Conservation (phyloP, 2,113 vertebrate species). For the Bombycilla garrulus region DNA sequence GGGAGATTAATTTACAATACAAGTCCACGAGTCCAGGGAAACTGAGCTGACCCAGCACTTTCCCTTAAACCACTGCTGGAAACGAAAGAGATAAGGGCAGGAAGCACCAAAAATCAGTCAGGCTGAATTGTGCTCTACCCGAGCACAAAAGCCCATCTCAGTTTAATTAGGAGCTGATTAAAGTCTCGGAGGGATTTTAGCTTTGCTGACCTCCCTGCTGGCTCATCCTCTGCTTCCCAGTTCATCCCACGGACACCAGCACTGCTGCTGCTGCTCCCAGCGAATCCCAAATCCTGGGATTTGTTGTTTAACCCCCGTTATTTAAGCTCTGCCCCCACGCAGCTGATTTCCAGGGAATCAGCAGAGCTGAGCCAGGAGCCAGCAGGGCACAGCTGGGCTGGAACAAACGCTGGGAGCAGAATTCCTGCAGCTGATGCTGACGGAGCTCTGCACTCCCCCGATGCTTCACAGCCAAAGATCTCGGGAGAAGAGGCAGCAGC, state of each 20-base stretch:
- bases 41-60: not conserved
- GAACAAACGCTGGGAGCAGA: accelerated
- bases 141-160: not conserved
- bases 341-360: not conserved
- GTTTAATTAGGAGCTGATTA: constrained; percentile 21
- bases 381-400: not conserved
- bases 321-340: not conserved
- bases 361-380: not conserved
- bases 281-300: not conserved
- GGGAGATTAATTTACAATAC: not conserved
- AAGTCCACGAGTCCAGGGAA: not conserved
- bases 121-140: not conserved
- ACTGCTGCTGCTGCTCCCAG: not conserved
- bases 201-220: not conserved
- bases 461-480: not conserved
- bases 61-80: not conserved
- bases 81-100: not conserved
- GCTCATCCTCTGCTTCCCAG: not conserved
- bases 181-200: not conserved
- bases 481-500: not conserved
- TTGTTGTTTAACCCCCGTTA: not conserved
- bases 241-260: accelerated
- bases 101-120: not conserved
- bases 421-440: not conserved
- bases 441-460: not conserved